phyloP scores from a whole-genome alignment of 2,113 vertebrate species.

The Glaucomys volans region DNA sequence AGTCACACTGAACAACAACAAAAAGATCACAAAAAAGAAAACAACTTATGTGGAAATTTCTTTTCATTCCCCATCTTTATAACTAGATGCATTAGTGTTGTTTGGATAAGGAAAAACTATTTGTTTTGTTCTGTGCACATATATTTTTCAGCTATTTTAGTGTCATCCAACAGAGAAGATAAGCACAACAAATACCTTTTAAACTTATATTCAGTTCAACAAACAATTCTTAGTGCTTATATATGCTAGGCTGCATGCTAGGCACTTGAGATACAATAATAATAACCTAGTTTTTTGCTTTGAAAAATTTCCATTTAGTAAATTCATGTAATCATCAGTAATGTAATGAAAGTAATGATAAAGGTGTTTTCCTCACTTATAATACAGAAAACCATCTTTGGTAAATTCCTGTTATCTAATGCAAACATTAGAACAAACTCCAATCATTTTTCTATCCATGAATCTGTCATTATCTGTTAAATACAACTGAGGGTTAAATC shows the following conservation, averaged over 20 bases:
- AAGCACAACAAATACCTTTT: background rate
- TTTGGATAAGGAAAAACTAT: background rate
- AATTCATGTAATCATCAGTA: background rate
- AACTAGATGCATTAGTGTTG: background rate
- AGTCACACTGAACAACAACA: background rate
- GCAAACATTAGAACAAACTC: background rate
- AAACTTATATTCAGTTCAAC: background rate
- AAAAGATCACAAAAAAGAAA: background rate
- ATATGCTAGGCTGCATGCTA: background rate
- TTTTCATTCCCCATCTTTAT: background rate
- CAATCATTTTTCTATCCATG: background rate
- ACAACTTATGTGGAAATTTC: background rate
- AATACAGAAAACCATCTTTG: background rate
- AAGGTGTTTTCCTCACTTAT: background rate
- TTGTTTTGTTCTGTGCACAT: background rate
- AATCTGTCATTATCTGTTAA: background rate
- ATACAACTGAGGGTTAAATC: background rate
- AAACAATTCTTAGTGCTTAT: background rate
- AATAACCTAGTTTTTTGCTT: background rate
- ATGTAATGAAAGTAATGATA: background rate
- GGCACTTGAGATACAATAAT: background rate
- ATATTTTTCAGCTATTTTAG: background rate
- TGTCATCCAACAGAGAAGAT: slow-evolving; percentile 10
- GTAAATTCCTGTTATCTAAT: background rate
- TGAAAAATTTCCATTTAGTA: slow-evolving; percentile 10